phyloP scores from a whole-genome alignment of 1,140 invertebrate species.

The Oscheius sp. region DNA sequence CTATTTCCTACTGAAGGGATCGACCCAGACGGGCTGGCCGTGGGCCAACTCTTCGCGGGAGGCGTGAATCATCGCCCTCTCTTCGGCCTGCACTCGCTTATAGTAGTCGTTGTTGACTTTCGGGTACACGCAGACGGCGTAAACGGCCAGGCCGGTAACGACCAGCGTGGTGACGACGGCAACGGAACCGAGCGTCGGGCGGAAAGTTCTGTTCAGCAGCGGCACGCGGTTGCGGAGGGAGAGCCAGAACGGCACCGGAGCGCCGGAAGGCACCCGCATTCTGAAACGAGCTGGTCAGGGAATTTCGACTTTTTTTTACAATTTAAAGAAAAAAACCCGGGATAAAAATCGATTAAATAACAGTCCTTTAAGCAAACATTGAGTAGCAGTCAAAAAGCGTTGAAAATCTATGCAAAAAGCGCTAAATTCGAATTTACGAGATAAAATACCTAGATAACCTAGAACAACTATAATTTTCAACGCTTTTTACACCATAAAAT shows the following conservation, averaged over 20 bases:
- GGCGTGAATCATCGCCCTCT: slow-evolving; percentile 28
- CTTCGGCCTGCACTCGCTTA: slow-evolving; percentile 32
- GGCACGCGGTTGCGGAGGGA: slow-evolving; percentile 20
- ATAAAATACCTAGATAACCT: too few relatives aligned
- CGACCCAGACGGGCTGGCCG: slow-evolving; percentile 33
- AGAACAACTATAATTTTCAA: too few relatives aligned
- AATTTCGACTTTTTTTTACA: too few relatives aligned
- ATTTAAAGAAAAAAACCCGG: too few relatives aligned
- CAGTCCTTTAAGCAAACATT: too few relatives aligned
- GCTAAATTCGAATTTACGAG: too few relatives aligned
- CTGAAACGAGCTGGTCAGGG: too few relatives aligned
- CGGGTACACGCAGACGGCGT: slow-evolving; percentile 34
- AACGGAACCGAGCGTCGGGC: slow-evolving; percentile 32
- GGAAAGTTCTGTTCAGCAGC: neutral
- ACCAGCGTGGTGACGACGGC: slow-evolving; percentile 35
- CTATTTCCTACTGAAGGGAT: slow-evolving; percentile 41
- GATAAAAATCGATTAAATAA: too few relatives aligned
- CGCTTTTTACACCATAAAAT: too few relatives aligned
- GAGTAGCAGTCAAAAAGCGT: too few relatives aligned
- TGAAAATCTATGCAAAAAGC: too few relatives aligned
- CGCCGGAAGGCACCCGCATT: slow-evolving; percentile 38
- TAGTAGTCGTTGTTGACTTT: slow-evolving; percentile 43
- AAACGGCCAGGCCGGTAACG: slow-evolving; percentile 33
- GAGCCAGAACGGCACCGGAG: slow-evolving; percentile 32
- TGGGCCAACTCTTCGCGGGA: slow-evolving; percentile 35